Evolutionary conservation across 1,140 invertebrate species (phyloP), one percentile per base, ranked within the genome.

Genomic region (Drosophila truncata): DNA sequence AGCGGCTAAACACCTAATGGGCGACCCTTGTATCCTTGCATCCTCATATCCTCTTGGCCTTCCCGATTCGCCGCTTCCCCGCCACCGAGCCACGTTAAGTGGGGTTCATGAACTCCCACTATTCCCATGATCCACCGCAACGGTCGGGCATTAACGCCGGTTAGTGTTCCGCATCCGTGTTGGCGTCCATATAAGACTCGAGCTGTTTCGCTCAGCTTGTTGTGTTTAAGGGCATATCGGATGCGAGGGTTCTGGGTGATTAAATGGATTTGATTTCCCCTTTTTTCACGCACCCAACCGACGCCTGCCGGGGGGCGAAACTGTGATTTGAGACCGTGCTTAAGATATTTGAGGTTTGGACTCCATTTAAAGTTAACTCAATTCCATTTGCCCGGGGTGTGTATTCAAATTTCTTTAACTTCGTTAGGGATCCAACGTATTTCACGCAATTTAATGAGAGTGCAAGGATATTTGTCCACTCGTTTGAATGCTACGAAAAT

Each of bases 241-340:
- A 64, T 60, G 59, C 64, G 61, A 44, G 63, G 31, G 55, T 61
- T 55, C 61, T 65, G 37, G 75, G 72, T 82, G 79, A 86, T 86
- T 86, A 82, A 86, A 86, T 67, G 70, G 80, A 87, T 86, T 82
- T 87, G 75, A 82, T 73, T 85, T 82, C 44, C 59, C 64, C 50
- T 58, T 67, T 85, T 71, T 50, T 59, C 64, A 47, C 44, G 55
- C 39, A n/a, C 54, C 16, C 54, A n/a, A 23, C 50, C 50, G 18
- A 16, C 14, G 27, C 20, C 52, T 55, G 52, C 31, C 42, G 20
- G 18, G 14, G 10, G 27, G 31, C n/a, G 10, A 49, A 25, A 13
- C 47, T 78, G 57, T 69, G 74, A 77, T 77, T 77, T 47, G 20
- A 61, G n/a, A 16, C 23, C 35, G 55, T 49, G 35, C 35, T 37